Conservation (phyloP, 2,113 vertebrate genomes). For the Nestor notabilis region DNA sequence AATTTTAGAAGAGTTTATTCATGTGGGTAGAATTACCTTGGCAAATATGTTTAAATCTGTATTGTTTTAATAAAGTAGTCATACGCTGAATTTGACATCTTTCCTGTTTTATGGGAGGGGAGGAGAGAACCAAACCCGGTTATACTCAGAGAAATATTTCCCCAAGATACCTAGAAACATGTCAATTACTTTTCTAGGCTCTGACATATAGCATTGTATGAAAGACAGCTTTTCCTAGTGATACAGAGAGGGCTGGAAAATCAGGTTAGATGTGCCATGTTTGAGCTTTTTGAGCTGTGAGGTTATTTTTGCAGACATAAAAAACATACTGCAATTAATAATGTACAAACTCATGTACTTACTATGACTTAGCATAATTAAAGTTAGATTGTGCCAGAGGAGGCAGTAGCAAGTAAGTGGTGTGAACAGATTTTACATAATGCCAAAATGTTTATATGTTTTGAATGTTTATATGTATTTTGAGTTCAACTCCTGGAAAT, state of each 20-base stretch:
- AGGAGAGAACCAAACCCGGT: background rate
- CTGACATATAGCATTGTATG: accelerated
- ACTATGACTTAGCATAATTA: background rate
- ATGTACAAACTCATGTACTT: background rate
- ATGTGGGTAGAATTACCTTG: background rate
- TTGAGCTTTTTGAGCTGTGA: background rate
- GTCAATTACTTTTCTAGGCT: background rate
- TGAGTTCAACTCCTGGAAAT: background rate
- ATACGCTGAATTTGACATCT: background rate
- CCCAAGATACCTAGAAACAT: background rate
- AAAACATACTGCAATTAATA: background rate
- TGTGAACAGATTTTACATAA: background rate
- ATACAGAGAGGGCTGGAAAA: background rate
- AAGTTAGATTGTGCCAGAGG: background rate
- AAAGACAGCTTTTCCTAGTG: background rate
- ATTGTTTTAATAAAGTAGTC: background rate
- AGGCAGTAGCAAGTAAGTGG: background rate
- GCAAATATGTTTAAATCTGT: background rate
- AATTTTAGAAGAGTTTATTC: background rate
- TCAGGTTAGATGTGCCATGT: background rate
- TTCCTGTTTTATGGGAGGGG: background rate
- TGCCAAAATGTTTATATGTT: background rate
- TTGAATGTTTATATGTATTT: background rate
- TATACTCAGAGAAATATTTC: background rate
- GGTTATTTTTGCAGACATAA: background rate